These are phyloP conservation scores for Sus cebifrons DNA, from an alignment of 2,797 vertebrate species.

Conservation along the genomic window DNA sequence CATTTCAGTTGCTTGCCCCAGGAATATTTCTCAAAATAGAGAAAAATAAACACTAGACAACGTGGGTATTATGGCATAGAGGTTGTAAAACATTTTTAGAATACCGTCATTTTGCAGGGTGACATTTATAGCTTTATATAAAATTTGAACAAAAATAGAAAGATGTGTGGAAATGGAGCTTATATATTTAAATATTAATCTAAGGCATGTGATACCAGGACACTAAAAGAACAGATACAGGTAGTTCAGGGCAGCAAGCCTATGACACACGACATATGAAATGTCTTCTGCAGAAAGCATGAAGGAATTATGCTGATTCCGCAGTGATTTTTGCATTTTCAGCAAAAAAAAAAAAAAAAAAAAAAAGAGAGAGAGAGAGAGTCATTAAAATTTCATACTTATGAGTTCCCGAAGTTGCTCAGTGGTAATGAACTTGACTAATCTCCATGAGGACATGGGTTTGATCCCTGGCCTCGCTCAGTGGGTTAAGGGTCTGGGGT, in stretches of 20 bases:
- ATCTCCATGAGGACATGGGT: too few species aligned
- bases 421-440: too few species aligned
- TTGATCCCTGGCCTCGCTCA: too few species aligned
- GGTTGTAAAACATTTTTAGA: constrained; percentile 24
- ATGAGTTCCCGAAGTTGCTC: too few species aligned
- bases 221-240: background rate
- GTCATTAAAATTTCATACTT: background rate
- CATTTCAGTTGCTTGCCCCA: background rate
- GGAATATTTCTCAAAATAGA: background rate
- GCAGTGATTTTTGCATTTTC: background rate
- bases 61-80: constrained; percentile 45
- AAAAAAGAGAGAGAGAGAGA: background rate
- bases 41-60: constrained; percentile 34
- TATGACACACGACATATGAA: rapidly evolving
- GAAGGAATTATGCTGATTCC: background rate
- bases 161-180: background rate
- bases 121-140: constrained; percentile 34
- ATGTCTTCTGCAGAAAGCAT: background rate
- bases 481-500: too few species aligned
- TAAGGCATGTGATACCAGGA: background rate
- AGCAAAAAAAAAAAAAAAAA: background rate
- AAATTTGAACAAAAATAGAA: background rate
- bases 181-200: background rate
- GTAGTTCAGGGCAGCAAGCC: background rate
- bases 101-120: constrained; percentile 36